Base-by-base conservation (phyloP, 2,888 invertebrate genomes). In the Galerucella calmariensis region DNA sequence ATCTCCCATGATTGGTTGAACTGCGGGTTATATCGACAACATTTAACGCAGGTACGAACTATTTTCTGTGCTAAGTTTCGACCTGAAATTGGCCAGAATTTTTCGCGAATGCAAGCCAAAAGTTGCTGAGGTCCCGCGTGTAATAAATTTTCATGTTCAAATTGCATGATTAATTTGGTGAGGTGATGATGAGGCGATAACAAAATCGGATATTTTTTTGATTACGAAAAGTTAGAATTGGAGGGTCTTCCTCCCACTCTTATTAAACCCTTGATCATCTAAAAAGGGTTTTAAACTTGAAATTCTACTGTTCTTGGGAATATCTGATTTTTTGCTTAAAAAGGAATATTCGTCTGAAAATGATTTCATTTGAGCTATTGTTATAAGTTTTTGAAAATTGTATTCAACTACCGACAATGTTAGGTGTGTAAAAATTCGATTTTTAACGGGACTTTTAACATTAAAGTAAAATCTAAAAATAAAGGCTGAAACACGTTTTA, bases 31-130 rank as follows among this genome's bases (percentile, higher is more conserved):
- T 66, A 75, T 24, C 76, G 66, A 24, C 71, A 79, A 67, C 79
- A 79, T 44, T 20, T 56, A 14, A 81, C 67, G 56, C 81, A 81
- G 9, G 70, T 71, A 14, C 65, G 74, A 46, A 79, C 75, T 35
- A 71, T 70, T 61, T 75, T 56, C 75, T 72, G 76, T 16, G 74
- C 69, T 59, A 79, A 68, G 59, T 73, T 71, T 41, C 78, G 56
- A 44, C 77, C 81, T 3, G 72, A 61, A 10, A 80, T 53, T n/a
- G 78, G 76, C 80, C 80, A 82, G 77, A 76, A 82, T 68, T 75
- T 67, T 56, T 81, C 72, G 24, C 79, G 61, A 14, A 82, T 14
- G 12, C 77, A 69, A 27, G 77, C 69, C 61, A 81, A 65, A 9
- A 75, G 66, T 53, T 61, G 62, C 58, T 78, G 75, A 35, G 75